These are phyloP conservation scores for Rhogogaster chlorosoma DNA, from an alignment of 2,888 invertebrate genomes.

Conservation along the genomic window DNA sequence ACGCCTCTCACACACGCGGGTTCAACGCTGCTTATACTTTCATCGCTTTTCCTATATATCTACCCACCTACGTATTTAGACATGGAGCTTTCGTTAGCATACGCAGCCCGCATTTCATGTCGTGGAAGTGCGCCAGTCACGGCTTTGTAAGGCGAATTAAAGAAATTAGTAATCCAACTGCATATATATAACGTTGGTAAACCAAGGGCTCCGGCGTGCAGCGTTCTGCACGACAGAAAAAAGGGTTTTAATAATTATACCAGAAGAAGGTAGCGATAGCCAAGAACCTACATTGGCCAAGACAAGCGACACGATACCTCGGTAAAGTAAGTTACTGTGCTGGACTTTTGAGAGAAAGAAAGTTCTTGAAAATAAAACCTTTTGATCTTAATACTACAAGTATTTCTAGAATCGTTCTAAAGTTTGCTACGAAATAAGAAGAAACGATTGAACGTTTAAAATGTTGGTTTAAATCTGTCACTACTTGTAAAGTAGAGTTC, in stretches of 20 bases:
- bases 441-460: not conserved
- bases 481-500: slow-evolving; percentile 20
- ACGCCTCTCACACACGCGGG: not conserved
- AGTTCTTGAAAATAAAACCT: not conserved
- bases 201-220: slow-evolving; percentile 20
- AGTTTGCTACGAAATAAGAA: not conserved
- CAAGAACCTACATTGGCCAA: not conserved
- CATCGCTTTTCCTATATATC: slow-evolving; percentile 28
- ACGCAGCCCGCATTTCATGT: slow-evolving; percentile 44
- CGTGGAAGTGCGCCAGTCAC: slow-evolving; percentile 28
- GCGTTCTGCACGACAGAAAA: slow-evolving; percentile 24
- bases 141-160: slow-evolving; percentile 53
- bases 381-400: not conserved
- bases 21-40: slow-evolving; percentile 14
- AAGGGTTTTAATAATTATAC: slow-evolving; percentile 35
- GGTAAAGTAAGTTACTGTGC: not conserved
- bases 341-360: not conserved
- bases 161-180: slow-evolving; percentile 54
- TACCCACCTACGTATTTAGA: slow-evolving; percentile 42
- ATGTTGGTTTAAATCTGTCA: slow-evolving; percentile 18
- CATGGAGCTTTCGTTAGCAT: slow-evolving; percentile 52
- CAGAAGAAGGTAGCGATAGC: slow-evolving; percentile 19
- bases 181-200: slow-evolving; percentile 45
- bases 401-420: not conserved
- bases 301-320: not conserved